A percentile compares a stretch with the other conserved stretches of the same genome.
Conservation (phyloP, 2,888 invertebrate genomes). For the Parnassius glacialis region DNA sequence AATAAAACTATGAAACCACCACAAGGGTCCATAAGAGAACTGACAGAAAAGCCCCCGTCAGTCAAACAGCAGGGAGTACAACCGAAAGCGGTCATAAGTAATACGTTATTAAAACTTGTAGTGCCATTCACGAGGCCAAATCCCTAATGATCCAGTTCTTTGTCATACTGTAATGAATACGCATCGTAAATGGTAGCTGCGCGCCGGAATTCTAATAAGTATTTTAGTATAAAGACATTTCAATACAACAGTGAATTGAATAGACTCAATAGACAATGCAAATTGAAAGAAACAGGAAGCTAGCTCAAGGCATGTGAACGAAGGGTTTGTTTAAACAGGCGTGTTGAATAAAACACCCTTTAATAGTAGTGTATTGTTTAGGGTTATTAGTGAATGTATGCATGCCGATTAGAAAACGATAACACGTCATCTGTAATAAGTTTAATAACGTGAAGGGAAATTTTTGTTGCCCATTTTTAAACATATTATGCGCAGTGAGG, state of each 20-base stretch:
- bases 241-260: slow-evolving; percentile 15
- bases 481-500: no score
- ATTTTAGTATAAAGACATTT: slow-evolving; percentile 19
- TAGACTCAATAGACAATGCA: slow-evolving; percentile 18
- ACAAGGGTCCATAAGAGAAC: no score
- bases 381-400: neutral
- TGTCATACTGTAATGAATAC: slow-evolving; percentile 15
- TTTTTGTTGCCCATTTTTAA: no score
- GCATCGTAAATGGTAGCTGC: slow-evolving; percentile 16
- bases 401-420: neutral
- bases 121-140: slow-evolving; percentile 7
- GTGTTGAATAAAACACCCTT: slow-evolving; percentile 10
- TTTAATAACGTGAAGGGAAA: no score
- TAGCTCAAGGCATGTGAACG: slow-evolving; percentile 9
- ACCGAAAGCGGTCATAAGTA: neutral
- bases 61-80: slow-evolving; percentile 8
- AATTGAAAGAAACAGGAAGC: slow-evolving; percentile 23
- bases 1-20: no score
- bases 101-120: slow-evolving; percentile 3
- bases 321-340: slow-evolving; percentile 10
- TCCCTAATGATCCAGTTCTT: slow-evolving; percentile 7
- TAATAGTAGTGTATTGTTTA: slow-evolving; percentile 1
- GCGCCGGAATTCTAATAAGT: slow-evolving; percentile 18
- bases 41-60: neutral
- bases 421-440: no score